Conservation (phyloP, 2,113 vertebrate species). For the Proteles cristata region DNA sequence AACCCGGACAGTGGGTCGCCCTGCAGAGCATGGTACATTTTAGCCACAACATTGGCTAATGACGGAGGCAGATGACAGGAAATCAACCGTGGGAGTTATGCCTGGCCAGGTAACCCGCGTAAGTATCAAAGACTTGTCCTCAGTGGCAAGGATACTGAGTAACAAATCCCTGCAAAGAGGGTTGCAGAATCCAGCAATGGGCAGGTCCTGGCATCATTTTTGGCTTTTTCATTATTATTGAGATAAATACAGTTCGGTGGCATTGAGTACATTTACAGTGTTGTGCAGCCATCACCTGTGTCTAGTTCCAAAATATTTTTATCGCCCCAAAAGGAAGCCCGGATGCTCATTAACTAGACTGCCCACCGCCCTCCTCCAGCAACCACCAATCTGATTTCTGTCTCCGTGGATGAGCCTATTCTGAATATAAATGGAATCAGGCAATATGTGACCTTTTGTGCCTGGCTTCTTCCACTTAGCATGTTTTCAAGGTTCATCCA, state of each 20-base stretch:
- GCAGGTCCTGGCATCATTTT: not conserved
- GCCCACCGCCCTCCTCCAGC: no score
- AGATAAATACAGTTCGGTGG: not conserved
- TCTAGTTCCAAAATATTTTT: not conserved
- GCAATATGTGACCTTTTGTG: accelerated
- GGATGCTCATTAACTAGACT: accelerated
- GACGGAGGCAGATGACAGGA: not conserved
- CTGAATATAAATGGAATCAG: not conserved
- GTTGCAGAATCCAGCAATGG: not conserved
- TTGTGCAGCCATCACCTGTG: not conserved
- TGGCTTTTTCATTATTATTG: not conserved
- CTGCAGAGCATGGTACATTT: not conserved
- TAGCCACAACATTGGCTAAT: accelerated
- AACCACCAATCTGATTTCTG: no score
- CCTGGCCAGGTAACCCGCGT: accelerated
- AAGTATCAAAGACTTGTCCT: no score
- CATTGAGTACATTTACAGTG: not conserved
- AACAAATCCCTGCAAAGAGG: not conserved
- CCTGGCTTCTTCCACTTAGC: not conserved
- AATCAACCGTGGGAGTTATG: accelerated
- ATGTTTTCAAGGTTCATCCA: not conserved
- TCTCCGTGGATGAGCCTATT: not conserved
- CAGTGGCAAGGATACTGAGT: not conserved
- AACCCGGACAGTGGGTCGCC: not conserved
- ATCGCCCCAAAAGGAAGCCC: not conserved